Percentiles rank a stretch among this genome's conserved stretches.
phyloP scores from a whole-genome alignment of 1,140 invertebrate genomes.

The Drosophila rufa region DNA sequence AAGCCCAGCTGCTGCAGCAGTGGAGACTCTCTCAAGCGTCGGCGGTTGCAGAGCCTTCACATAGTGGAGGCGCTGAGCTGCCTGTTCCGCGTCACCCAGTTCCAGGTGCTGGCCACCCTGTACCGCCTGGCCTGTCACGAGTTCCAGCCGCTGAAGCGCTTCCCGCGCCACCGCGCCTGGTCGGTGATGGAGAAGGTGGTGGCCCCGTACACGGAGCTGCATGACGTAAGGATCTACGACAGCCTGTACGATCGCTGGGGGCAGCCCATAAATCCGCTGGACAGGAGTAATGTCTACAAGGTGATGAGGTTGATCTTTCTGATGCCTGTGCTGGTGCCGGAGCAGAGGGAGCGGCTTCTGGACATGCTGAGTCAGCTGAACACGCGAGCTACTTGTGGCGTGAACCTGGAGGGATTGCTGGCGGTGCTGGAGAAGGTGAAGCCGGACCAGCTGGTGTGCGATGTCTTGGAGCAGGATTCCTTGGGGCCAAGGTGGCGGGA shows the following conservation, averaged over 20 bases:
- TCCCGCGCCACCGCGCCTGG: constrained; percentile 39
- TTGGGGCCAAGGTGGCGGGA: not conserved
- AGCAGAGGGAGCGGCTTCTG: constrained; percentile 35
- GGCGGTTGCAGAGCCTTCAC: constrained; percentile 40
- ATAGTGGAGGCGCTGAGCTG: constrained; percentile 55
- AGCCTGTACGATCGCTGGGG: constrained; percentile 69
- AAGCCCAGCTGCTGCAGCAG: not conserved
- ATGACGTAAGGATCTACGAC: constrained; percentile 68
- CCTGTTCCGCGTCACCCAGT: constrained; percentile 37
- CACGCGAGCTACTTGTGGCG: not conserved
- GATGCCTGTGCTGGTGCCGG: constrained; percentile 16
- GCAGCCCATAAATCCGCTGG: constrained; percentile 47
- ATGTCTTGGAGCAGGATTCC: constrained; percentile 30
- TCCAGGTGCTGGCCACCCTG: constrained; percentile 36
- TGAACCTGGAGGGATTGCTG: constrained; percentile 42
- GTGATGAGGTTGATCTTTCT: constrained; percentile 62
- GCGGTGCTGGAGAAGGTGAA: constrained; percentile 5
- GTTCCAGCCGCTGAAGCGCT: constrained; percentile 22
- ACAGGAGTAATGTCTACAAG: constrained; percentile 41
- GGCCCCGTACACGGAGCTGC: constrained; percentile 56
- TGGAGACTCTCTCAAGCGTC: no score
- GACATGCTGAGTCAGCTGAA: constrained; percentile 49
- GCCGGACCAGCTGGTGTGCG: constrained; percentile 54
- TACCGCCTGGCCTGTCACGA: constrained; percentile 46
- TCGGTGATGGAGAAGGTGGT: constrained; percentile 53